phyloP scores from a whole-genome alignment of 1,140 invertebrate genomes.

The Metopolophium dirhodum region DNA sequence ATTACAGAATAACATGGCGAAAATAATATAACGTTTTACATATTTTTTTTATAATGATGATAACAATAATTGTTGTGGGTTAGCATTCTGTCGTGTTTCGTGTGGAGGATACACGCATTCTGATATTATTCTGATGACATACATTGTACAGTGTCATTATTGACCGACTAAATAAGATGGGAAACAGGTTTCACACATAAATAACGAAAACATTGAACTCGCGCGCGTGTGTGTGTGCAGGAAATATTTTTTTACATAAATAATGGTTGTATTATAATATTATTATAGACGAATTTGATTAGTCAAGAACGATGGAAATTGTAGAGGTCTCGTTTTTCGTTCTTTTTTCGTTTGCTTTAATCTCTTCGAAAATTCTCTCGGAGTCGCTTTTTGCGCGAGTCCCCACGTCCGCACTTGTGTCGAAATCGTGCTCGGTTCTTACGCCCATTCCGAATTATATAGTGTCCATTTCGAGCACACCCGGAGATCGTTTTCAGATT shows the following conservation, averaged over 20 bases:
- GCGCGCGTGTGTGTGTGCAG: neutral
- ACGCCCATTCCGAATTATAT: neutral
- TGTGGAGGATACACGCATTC: neutral
- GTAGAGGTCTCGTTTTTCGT: neutral
- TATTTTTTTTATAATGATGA: neutral
- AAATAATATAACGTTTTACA: neutral
- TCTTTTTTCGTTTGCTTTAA: neutral
- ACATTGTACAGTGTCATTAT: neutral
- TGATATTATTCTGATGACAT: neutral
- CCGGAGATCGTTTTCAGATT: neutral
- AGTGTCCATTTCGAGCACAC: neutral
- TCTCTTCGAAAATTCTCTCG: neutral
- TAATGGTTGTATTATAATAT: neutral
- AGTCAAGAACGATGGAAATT: neutral
- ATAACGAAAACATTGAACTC: neutral
- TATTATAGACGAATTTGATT: neutral
- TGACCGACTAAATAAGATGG: neutral
- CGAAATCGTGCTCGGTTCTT: neutral
- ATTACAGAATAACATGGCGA: neutral
- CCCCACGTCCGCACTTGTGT: neutral
- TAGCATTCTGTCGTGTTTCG: neutral
- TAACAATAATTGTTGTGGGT: neutral
- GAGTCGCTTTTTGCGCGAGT: neutral
- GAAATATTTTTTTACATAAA: neutral
- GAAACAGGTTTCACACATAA: neutral